Conservation (phyloP, 2,113 vertebrate genomes). For the Cyanocitta stelleri region DNA sequence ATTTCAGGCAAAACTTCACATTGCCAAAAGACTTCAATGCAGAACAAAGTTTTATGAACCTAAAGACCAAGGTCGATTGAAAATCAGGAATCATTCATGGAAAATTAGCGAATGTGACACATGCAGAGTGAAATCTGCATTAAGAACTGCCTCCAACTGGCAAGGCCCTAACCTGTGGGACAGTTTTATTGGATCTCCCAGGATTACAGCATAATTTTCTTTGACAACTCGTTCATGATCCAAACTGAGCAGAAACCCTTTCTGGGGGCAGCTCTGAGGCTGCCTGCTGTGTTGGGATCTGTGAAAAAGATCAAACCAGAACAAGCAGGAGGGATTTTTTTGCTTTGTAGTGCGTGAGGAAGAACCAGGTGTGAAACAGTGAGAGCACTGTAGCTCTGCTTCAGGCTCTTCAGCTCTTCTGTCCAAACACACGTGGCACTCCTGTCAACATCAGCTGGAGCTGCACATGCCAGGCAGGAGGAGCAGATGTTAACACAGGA, state of each 20-base stretch:
- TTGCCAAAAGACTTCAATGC: constrained; percentile 3
- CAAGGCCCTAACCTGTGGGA: not conserved
- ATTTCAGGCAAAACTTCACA: not conserved
- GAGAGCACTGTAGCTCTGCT: not conserved
- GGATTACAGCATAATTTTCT: constrained; percentile 26
- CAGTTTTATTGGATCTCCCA: constrained; percentile 41
- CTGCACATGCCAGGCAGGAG: not conserved
- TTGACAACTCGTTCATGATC: not conserved
- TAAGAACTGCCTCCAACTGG: constrained; percentile 19
- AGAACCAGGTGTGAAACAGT: not conserved
- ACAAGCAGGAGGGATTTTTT: not conserved
- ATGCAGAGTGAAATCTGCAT: not conserved
- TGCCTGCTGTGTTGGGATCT: not conserved
- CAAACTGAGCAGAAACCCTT: not conserved
- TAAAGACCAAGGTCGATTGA: constrained; percentile 43
- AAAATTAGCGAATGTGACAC: constrained; percentile 41
- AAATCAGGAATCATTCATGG: constrained; percentile 51
- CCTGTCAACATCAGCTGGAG: not conserved
- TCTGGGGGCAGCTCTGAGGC: not conserved
- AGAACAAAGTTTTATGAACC: constrained; percentile 24
- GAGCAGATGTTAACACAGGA: not conserved
- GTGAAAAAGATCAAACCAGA: not conserved
- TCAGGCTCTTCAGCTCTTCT: not conserved
- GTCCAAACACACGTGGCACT: not conserved
- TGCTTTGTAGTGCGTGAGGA: not conserved